A percentile compares a stretch with the other conserved stretches of the same genome.
These are phyloP conservation scores for Tetropium fuscum DNA, from an alignment of 2,888 invertebrate species.

Conservation along the genomic window DNA sequence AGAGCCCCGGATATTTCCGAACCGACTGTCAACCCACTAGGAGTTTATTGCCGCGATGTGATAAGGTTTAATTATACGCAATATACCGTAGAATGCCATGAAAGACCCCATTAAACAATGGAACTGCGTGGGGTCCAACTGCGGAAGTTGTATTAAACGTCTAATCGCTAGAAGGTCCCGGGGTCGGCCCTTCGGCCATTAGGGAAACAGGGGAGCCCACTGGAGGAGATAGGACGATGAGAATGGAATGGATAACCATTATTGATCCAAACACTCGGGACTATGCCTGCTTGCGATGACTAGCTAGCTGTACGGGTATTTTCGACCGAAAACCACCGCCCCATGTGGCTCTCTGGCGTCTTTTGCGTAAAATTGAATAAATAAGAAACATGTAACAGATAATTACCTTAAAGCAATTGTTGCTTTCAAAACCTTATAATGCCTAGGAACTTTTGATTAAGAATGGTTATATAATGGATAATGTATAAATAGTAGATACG, in stretches of 20 bases:
- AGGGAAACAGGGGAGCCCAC: conserved; percentile 21
- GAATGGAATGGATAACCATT: conserved; percentile 23
- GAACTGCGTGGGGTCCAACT: conserved; percentile 42
- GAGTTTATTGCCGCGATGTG: conserved; percentile 27
- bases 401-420: no score
- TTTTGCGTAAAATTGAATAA: no score
- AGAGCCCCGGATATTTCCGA: no score
- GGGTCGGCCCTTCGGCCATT: conserved; percentile 29
- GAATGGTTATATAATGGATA: no score
- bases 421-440: no score
- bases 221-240: conserved; percentile 21
- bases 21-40: conserved; percentile 6
- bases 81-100: conserved; percentile 29
- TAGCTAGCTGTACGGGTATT: conserved; percentile 3
- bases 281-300: not conserved
- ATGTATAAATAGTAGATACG: no score
- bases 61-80: conserved; percentile 33
- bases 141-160: conserved; percentile 41
- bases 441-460: no score
- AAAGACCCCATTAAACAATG: conserved; percentile 36
- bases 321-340: no score
- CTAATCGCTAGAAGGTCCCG: conserved; percentile 32
- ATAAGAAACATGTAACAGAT: no score
- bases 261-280: conserved; percentile 7
- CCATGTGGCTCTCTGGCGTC: no score